Conservation (phyloP, 2,888 invertebrate species). For the Xestobium rufovillosum region DNA sequence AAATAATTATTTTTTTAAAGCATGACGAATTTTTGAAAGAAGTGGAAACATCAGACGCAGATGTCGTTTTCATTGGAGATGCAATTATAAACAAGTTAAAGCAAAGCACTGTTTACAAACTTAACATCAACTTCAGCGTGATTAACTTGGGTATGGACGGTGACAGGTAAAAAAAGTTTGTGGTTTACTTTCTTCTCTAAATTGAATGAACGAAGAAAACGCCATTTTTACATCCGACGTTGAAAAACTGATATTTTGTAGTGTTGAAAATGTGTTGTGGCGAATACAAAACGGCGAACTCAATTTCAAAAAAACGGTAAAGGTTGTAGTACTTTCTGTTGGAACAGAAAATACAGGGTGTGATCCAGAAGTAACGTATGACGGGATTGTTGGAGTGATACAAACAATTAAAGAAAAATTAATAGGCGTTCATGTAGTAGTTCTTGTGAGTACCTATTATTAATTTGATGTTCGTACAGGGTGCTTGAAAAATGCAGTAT, state of each 20-base stretch:
- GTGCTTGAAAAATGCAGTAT: no score
- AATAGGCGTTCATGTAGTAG: slow-evolving; percentile 48
- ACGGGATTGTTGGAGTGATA: slow-evolving; percentile 55
- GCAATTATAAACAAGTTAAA: slow-evolving; percentile 55
- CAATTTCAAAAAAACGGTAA: slow-evolving; percentile 56
- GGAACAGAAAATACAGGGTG: slow-evolving; percentile 61
- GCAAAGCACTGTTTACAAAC: slow-evolving; percentile 52
- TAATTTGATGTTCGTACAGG: no score
- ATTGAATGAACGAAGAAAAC: no score
- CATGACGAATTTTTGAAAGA: slow-evolving; percentile 55
- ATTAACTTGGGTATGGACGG: slow-evolving; percentile 66
- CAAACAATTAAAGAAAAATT: slow-evolving; percentile 49
- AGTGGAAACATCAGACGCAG: slow-evolving; percentile 54
- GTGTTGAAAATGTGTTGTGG: slow-evolving; percentile 62
- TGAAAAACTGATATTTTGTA: no score
- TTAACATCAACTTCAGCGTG: no score
- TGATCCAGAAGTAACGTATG: slow-evolving; percentile 53
- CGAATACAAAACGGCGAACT: slow-evolving; percentile 60
- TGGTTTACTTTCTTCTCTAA: no score
- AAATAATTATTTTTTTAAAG: no score
- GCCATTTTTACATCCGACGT: no score
- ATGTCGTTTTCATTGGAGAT: slow-evolving; percentile 63
- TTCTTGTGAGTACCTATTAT: slow-evolving; percentile 56
- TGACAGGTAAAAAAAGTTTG: slow-evolving; percentile 48
- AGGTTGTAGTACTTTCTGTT: slow-evolving; percentile 56